Conservation (phyloP, 2,113 vertebrate species). For the Trematomus loennbergii region DNA sequence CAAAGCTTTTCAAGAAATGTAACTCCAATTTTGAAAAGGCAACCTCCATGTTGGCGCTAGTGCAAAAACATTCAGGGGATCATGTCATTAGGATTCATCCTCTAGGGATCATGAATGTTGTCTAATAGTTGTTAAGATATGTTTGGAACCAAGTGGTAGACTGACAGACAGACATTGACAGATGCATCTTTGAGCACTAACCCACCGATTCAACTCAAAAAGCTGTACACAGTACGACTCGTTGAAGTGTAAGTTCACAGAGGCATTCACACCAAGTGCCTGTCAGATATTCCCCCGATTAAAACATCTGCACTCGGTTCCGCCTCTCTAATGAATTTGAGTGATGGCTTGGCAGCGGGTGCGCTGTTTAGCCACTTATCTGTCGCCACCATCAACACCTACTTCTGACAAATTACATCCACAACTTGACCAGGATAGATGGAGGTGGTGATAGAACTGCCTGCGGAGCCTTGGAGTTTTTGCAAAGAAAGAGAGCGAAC, state of each 20-base stretch:
- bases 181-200: background rate
- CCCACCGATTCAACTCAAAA: background rate
- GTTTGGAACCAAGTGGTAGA: background rate
- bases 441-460: slow-evolving; percentile 53
- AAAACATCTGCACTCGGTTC: slow-evolving; percentile 10
- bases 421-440: slow-evolving; percentile 62
- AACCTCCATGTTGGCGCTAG: background rate
- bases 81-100: background rate
- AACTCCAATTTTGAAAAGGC: background rate
- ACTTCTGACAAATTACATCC: slow-evolving; percentile 73
- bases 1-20: background rate
- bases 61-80: background rate
- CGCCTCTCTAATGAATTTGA: slow-evolving; percentile 49
- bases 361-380: slow-evolving; percentile 67
- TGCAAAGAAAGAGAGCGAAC: slow-evolving; percentile 12
- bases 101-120: background rate
- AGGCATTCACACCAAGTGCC: slow-evolving; percentile 7
- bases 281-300: slow-evolving; percentile 37
- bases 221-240: background rate
- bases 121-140: background rate
- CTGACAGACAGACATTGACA: background rate
- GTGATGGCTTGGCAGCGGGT: slow-evolving; percentile 52
- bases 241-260: background rate
- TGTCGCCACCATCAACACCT: slow-evolving; percentile 64
- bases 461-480: slow-evolving; percentile 15